These are phyloP conservation scores for Cichlasoma orientale DNA, from an alignment of 2,797 vertebrate genomes.

Conservation along the genomic window DNA sequence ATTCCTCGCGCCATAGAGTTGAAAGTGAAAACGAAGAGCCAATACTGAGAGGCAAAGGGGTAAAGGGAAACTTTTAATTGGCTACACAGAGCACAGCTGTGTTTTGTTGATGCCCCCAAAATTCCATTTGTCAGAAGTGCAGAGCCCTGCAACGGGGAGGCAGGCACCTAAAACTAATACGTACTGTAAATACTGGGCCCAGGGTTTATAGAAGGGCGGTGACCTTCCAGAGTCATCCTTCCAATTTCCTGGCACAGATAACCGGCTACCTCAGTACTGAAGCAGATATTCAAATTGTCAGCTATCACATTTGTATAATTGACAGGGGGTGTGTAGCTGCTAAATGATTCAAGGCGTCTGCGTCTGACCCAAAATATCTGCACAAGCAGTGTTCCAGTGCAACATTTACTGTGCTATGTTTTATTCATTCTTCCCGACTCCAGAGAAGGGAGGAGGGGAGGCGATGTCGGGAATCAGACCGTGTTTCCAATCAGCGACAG, in stretches of 20 bases:
- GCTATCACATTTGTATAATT: constrained; percentile 26
- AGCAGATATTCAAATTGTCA: constrained; percentile 28
- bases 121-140: constrained; percentile 68
- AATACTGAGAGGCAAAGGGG: constrained; percentile 48
- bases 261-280: background rate
- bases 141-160: constrained; percentile 48
- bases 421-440: constrained; percentile 60
- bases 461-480: constrained; percentile 48
- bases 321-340: constrained; percentile 22
- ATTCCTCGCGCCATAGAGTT: constrained; percentile 30
- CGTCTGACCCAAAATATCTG: constrained; percentile 42
- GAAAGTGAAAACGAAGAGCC: constrained; percentile 44
- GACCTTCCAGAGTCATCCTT: constrained; percentile 38
- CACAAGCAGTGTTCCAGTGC: constrained; percentile 20
- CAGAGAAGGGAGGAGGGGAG: constrained; percentile 34
- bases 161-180: constrained; percentile 69
- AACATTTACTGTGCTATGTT: constrained; percentile 51
- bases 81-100: constrained; percentile 59
- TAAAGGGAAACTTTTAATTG: constrained; percentile 76
- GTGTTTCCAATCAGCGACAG: constrained; percentile 52
- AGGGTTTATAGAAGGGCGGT: constrained; percentile 34
- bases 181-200: constrained; percentile 59
- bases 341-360: constrained; percentile 26
- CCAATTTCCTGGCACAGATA: background rate
- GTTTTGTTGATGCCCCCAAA: constrained; percentile 53